Base-by-base conservation (phyloP, 2,888 invertebrate species). In the Pachliopta kotzebuea region DNA sequence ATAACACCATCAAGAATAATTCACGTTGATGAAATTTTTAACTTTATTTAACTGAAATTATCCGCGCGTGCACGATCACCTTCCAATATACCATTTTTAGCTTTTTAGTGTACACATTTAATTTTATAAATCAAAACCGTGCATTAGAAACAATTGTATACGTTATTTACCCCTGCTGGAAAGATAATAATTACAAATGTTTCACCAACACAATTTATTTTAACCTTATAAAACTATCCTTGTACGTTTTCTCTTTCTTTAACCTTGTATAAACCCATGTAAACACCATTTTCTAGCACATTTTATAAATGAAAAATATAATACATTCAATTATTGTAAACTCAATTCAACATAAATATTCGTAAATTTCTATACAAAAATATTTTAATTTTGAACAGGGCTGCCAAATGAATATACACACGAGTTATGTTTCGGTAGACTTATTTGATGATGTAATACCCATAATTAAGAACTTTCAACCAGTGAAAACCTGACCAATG, bases 321-420 rank as follows among this genome's bases (percentile, higher is more conserved):
- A n/a, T 55, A 63, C 66, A 68, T 26, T 63, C 4, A 52, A 55
- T 62, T 54, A 65, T 68, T 67, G 69, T 68, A 67, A 71, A 69
- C 70, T 71, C 72, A 58, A 71, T 70, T 68, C 69, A 76, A 69
- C 73, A 45, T 49, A 37, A 37, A 56, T 18, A 54, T 18, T 54
- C 37, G n/a, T 21, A 65, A 53, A 57, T 56, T 26, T 23, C 21
- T 56, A 57, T 65, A 23, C 62, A 55, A 69, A 64, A 65, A 67
- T 66, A 68, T 62, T 68, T 58, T 65, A 70, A 71, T 71, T 66
- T 71, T 74, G 77, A 82, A 79, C 75, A 77, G 90, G 90, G 90
- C 90, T 90, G 90, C 90, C 90, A 90, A 90, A 89, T 81, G 74
- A 75, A 81, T 84, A 83, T 79, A 77, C 45, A n/a, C 45, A 45